phyloP scores from a whole-genome alignment of 2,888 invertebrate genomes.

The Drosophila paramelanica region DNA sequence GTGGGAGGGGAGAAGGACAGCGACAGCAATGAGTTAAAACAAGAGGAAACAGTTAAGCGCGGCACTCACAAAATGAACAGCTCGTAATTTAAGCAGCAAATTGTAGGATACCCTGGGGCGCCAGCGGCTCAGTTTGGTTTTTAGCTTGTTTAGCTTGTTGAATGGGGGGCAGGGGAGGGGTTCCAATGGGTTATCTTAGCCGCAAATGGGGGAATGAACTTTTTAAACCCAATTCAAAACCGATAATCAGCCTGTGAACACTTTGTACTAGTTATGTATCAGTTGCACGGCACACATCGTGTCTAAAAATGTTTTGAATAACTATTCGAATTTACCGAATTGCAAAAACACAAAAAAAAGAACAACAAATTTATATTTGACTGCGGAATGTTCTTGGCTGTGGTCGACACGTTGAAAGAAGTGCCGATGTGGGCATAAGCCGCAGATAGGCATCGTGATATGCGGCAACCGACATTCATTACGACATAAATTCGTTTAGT shows the following conservation, averaged over 20 bases:
- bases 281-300: conserved; percentile 4
- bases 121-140: conserved; percentile 19
- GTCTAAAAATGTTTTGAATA: conserved; percentile 42
- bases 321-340: conserved; percentile 48
- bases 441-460: conserved; percentile 67
- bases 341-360: conserved; percentile 11
- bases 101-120: conserved; percentile 41
- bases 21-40: conserved; percentile 62
- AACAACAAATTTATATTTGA: conserved; percentile 15
- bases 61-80: conserved; percentile 75
- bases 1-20: conserved; percentile 1
- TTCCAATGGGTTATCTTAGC: conserved; percentile 10
- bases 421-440: conserved; percentile 60
- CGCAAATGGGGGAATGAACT: conserved; percentile 24
- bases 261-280: conserved; percentile 23
- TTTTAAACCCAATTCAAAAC: conserved; percentile 21
- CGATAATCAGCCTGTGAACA: conserved; percentile 35
- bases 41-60: conserved; percentile 69
- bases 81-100: conserved; percentile 74
- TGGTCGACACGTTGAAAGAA: conserved; percentile 27
- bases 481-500: conserved; percentile 74
- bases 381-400: conserved; percentile 8
- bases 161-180: neutral
- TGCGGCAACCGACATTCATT: conserved; percentile 75
- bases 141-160: conserved; percentile 30